A percentile compares a stretch with the other conserved stretches of the same genome.
Evolutionary conservation across 2,113 vertebrate species (phyloP).

Genomic region (Dendrocopos noguchii): DNA sequence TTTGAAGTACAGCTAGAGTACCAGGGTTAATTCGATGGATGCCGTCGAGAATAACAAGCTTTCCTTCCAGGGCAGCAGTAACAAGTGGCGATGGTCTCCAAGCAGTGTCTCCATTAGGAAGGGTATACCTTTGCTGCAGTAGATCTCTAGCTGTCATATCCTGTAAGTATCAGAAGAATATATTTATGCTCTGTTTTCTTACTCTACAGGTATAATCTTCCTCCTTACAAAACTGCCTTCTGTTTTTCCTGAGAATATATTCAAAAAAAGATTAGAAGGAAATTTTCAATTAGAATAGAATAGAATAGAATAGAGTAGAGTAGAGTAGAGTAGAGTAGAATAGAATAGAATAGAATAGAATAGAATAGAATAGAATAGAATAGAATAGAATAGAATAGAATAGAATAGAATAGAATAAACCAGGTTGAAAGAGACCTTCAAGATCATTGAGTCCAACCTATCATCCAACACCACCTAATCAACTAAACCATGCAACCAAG

Average conservation of each 20-base stretch:
- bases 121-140: slow-evolving; percentile 93
- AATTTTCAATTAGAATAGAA: not conserved
- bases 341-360: no score
- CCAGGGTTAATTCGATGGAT: slow-evolving; percentile 94
- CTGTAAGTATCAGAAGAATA: slow-evolving; percentile 66
- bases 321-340: no score
- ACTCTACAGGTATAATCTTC: not conserved
- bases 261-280: not conserved
- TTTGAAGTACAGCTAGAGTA: slow-evolving; percentile 91
- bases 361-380: no score
- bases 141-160: slow-evolving; percentile 96
- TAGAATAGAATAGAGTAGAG: no score
- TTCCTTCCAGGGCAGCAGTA: slow-evolving; percentile 90
- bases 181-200: not conserved
- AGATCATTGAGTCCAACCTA: no score
- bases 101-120: slow-evolving; percentile 94
- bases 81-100: slow-evolving; percentile 92
- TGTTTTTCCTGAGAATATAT: not conserved
- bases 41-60: slow-evolving; percentile 91
- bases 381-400: no score
- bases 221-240: not conserved
- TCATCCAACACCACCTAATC: no score
- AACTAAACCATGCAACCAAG: no score
- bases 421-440: no score
- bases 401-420: no score